Percentiles rank a stretch among this genome's conserved stretches.
These are phyloP conservation scores for Oncorhynchus nerka DNA, from an alignment of 2,113 vertebrate genomes.

Conservation along the genomic window DNA sequence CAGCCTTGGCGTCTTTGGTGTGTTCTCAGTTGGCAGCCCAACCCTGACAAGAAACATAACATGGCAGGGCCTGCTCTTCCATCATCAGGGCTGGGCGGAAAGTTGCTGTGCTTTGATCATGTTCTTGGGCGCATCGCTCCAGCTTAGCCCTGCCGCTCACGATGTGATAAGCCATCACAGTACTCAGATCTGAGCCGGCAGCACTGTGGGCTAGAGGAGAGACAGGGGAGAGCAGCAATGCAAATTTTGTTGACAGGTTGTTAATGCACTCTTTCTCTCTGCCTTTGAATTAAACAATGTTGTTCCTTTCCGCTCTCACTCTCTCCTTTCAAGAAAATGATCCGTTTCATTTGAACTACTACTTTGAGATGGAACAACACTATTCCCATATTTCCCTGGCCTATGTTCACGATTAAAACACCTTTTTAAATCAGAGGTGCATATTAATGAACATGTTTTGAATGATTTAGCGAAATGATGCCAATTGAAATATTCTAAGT, in stretches of 20 bases:
- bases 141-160: slow-evolving; percentile 64
- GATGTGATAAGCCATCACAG: slow-evolving; percentile 71
- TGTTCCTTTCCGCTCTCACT: slow-evolving; percentile 33
- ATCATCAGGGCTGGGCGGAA: slow-evolving; percentile 59
- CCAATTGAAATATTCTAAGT: slow-evolving; percentile 44
- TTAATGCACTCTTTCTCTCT: slow-evolving; percentile 56
- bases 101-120: slow-evolving; percentile 71
- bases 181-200: slow-evolving; percentile 64
- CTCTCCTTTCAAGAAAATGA: slow-evolving; percentile 29
- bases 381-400: slow-evolving; percentile 26
- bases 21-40: slow-evolving; percentile 54
- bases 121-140: slow-evolving; percentile 66
- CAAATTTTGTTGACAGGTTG: slow-evolving; percentile 73
- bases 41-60: slow-evolving; percentile 67
- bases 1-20: slow-evolving; percentile 50
- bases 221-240: slow-evolving; percentile 60
- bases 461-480: slow-evolving; percentile 59
- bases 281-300: slow-evolving; percentile 60
- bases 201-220: slow-evolving; percentile 54
- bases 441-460: slow-evolving; percentile 46
- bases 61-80: slow-evolving; percentile 63
- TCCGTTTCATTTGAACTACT: slow-evolving; percentile 31
- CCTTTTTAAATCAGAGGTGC: slow-evolving; percentile 59
- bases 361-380: slow-evolving; percentile 18
- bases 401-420: slow-evolving; percentile 50